phyloP scores from a whole-genome alignment of 2,113 vertebrate species.

The Talpa occidentalis region DNA sequence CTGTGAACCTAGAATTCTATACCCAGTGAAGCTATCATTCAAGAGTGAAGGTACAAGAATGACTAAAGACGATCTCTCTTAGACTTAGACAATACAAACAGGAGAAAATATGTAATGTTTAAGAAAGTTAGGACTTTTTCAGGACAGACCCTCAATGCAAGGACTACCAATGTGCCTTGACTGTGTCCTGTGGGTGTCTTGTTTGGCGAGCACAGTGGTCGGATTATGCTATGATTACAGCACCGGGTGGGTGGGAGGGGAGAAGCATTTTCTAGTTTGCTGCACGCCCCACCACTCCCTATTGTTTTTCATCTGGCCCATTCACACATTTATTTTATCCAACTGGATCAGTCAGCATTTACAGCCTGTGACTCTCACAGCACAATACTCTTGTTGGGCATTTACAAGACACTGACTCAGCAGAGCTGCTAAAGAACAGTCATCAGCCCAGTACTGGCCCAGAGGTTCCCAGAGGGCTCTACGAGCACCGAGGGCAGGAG shows the following conservation, averaged over 20 bases:
- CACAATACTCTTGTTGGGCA: background rate
- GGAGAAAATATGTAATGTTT: slow-evolving; percentile 13
- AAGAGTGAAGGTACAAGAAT: background rate
- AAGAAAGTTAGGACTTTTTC: background rate
- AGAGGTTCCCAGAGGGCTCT: background rate
- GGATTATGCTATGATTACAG: background rate
- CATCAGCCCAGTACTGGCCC: background rate
- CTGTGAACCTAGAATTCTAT: slow-evolving; percentile 48
- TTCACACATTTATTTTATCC: background rate
- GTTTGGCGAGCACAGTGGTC: background rate
- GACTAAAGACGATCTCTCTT: background rate
- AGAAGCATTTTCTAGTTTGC: background rate
- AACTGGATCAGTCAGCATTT: background rate
- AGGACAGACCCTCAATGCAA: background rate
- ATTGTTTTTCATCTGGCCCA: background rate
- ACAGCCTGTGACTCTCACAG: background rate
- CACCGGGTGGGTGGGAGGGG: no score
- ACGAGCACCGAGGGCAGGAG: background rate
- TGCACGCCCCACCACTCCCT: background rate
- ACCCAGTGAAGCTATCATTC: slow-evolving; percentile 65
- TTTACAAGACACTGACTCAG: background rate
- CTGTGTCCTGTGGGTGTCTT: background rate
- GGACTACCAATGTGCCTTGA: background rate
- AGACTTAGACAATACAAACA: background rate
- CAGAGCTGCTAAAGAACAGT: background rate